A percentile compares a stretch with the other conserved stretches of the same genome.
These are phyloP conservation scores for Chaenodraco wilsoni DNA, from an alignment of 2,797 vertebrate genomes.

Conservation along the genomic window DNA sequence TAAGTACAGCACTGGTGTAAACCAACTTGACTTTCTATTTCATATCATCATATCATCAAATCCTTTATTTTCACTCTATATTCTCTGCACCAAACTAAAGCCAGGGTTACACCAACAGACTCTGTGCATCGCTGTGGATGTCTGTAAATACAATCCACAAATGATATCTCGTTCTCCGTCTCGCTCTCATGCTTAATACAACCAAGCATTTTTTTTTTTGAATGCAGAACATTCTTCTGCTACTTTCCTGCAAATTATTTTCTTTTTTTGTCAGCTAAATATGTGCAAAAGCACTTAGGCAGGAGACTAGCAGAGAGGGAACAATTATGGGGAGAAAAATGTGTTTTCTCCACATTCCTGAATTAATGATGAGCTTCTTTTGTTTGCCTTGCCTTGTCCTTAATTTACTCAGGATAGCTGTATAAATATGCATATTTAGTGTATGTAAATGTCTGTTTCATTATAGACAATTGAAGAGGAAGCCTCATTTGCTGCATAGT, in stretches of 20 bases:
- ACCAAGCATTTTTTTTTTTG: conserved; percentile 14
- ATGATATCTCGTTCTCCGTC: neutral
- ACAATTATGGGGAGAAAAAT: conserved; percentile 44
- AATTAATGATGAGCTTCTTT: conserved; percentile 59
- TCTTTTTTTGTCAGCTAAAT: conserved; percentile 48
- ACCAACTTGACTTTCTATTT: conserved; percentile 3
- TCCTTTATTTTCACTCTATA: conserved; percentile 20
- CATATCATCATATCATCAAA: neutral
- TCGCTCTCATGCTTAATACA: conserved; percentile 6
- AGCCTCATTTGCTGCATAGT: conserved; percentile 46
- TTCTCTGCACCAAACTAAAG: conserved; percentile 21
- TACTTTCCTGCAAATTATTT: conserved; percentile 45
- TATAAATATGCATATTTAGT: conserved; percentile 53
- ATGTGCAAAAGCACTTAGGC: conserved; percentile 32
- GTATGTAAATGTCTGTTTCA: conserved; percentile 56
- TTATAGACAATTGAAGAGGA: conserved; percentile 39
- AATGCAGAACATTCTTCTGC: conserved; percentile 42
- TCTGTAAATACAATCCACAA: conserved; percentile 14
- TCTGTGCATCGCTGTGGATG: neutral
- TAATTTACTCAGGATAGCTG: conserved; percentile 33
- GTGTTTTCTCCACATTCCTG: conserved; percentile 44
- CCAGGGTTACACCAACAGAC: conserved; percentile 4
- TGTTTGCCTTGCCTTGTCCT: conserved; percentile 22
- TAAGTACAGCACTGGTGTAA: neutral
- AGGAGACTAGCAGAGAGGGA: conserved; percentile 31